phyloP scores from a whole-genome alignment of 2,113 vertebrate genomes.

The Rana temporaria region DNA sequence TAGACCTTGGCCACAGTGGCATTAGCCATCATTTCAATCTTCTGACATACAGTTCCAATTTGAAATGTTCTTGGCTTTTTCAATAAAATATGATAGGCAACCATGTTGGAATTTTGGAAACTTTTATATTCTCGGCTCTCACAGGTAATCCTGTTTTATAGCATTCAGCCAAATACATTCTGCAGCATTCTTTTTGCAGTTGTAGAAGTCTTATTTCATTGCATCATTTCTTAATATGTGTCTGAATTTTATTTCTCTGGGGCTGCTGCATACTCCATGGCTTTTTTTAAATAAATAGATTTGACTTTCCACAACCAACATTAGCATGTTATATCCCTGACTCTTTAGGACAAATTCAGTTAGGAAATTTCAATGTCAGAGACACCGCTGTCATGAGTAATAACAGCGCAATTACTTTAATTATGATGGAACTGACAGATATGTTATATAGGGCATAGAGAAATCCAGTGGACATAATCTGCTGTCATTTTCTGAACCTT shows the following conservation, averaged over 20 bases:
- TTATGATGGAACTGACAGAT: constrained; percentile 49
- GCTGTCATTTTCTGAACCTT: constrained; percentile 25
- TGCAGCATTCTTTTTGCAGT: too few relatives aligned
- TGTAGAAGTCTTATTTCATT: too few relatives aligned
- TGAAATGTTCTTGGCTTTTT: too few relatives aligned
- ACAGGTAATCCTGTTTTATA: too few relatives aligned
- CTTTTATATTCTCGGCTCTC: too few relatives aligned
- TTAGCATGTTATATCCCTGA: constrained; percentile 14
- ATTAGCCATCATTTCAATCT: too few relatives aligned
- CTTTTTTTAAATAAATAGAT: constrained; percentile 13
- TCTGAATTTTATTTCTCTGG: background rate
- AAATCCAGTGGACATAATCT: constrained; percentile 25
- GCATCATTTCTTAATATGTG: background rate
- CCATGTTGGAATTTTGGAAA: too few relatives aligned
- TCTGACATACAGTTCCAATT: too few relatives aligned
- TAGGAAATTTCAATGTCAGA: constrained; percentile 27
- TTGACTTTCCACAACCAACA: background rate
- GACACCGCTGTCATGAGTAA: constrained; percentile 36
- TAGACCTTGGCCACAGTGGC: too few relatives aligned
- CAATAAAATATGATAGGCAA: too few relatives aligned
- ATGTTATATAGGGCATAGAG: constrained; percentile 21
- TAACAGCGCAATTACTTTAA: constrained; percentile 9
- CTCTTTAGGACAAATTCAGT: constrained; percentile 20
- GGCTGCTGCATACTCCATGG: background rate
- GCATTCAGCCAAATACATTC: too few relatives aligned